phyloP scores from a whole-genome alignment of 1,140 invertebrate genomes.

The Apocrypta bakeri region DNA sequence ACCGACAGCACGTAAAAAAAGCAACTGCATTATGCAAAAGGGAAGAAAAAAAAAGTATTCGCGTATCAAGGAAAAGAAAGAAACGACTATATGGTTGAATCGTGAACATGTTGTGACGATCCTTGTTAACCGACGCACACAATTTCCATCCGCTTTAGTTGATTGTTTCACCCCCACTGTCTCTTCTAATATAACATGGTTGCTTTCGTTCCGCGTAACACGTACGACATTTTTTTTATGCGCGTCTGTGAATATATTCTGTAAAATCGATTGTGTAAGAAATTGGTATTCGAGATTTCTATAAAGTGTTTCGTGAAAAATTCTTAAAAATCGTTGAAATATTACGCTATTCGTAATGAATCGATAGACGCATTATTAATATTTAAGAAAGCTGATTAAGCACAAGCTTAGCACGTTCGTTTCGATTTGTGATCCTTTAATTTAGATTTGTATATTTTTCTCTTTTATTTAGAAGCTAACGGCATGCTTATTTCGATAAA shows the following conservation, averaged over 20 bases:
- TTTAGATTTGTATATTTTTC: background rate
- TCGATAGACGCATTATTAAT: background rate
- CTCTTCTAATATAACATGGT: background rate
- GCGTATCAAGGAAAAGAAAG: constrained; percentile 36
- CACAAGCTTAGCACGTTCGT: too few relatives aligned
- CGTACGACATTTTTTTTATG: background rate
- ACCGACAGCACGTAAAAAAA: constrained; percentile 43
- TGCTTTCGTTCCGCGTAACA: background rate
- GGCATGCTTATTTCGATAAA: background rate
- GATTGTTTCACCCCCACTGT: constrained; percentile 13
- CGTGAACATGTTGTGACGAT: constrained; percentile 68
- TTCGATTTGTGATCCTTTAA: too few relatives aligned
- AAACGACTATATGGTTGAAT: constrained; percentile 70
- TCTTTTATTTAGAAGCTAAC: background rate
- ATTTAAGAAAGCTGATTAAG: background rate
- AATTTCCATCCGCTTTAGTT: constrained; percentile 18
- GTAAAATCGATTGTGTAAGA: constrained; percentile 50
- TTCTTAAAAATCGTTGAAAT: background rate
- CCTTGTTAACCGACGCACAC: constrained; percentile 45
- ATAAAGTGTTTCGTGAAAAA: constrained; percentile 13
- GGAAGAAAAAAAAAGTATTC: constrained; percentile 11
- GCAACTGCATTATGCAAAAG: constrained; percentile 22
- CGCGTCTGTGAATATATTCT: constrained; percentile 11
- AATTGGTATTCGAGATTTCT: constrained; percentile 30
- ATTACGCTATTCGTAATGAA: background rate